phyloP scores from a whole-genome alignment of 2,797 vertebrate species.

The Acipenser oxyrinchus region DNA sequence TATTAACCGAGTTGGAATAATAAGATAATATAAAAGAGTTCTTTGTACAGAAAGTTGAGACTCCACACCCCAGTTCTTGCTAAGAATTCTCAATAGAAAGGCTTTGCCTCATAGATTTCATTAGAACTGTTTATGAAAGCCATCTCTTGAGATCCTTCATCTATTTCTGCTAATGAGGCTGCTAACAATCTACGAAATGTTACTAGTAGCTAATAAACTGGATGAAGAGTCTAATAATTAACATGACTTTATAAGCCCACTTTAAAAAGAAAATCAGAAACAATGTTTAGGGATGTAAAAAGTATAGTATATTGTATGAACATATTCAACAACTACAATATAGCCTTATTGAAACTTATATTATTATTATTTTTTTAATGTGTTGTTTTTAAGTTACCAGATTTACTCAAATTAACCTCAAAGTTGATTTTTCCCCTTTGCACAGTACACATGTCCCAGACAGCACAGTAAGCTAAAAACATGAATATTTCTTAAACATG shows the following conservation, averaged over 20 bases:
- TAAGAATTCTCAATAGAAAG: constrained; percentile 28
- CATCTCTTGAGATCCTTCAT: neutral
- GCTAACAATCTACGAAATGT: neutral
- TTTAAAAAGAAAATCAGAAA: too few relatives aligned
- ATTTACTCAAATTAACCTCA: neutral
- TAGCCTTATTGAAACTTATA: too few relatives aligned
- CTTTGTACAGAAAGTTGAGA: neutral
- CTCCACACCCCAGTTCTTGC: neutral
- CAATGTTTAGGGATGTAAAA: too few relatives aligned
- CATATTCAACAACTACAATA: too few relatives aligned
- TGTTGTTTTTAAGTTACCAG: neutral
- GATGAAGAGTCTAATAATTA: too few relatives aligned
- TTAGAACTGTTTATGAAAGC: neutral
- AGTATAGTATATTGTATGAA: too few relatives aligned
- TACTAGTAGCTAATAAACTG: neutral
- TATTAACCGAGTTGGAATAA: too few relatives aligned
- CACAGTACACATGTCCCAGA: constrained; percentile 11
- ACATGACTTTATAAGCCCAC: too few relatives aligned
- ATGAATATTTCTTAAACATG: constrained; percentile 38
- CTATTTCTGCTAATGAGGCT: neutral
- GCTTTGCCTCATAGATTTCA: constrained; percentile 3
- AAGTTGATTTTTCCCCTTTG: neutral
- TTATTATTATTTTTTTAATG: neutral
- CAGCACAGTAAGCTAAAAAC: constrained; percentile 26
- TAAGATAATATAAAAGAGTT: neutral